phyloP scores from a whole-genome alignment of 2,888 invertebrate genomes.

The Polyommatus icarus region DNA sequence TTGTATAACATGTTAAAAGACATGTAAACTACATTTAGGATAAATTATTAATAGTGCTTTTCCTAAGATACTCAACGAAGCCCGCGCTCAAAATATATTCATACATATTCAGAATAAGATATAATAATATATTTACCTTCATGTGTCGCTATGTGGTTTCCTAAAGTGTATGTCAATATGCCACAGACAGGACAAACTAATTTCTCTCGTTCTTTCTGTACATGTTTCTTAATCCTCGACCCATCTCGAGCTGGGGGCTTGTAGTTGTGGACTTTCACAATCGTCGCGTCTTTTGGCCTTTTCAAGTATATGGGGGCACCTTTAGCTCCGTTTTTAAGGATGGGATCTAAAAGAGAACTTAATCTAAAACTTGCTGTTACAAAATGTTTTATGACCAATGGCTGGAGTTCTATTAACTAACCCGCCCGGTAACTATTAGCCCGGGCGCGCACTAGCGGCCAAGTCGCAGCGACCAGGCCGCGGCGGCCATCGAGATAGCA shows the following conservation, averaged over 20 bases:
- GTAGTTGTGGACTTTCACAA: conserved; percentile 63
- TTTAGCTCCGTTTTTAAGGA: conserved; percentile 68
- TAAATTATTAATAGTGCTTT: too few relatives aligned
- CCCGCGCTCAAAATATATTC: too few relatives aligned
- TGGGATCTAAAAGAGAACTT: conserved; percentile 58
- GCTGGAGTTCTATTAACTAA: too few relatives aligned
- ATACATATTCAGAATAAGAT: too few relatives aligned
- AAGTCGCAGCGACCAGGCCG: too few relatives aligned
- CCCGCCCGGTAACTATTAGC: too few relatives aligned
- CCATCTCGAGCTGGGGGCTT: conserved; percentile 57
- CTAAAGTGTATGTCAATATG: conserved; percentile 70
- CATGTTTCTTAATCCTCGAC: conserved; percentile 53
- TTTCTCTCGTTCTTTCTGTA: conserved; percentile 66
- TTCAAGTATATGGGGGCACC: conserved; percentile 70
- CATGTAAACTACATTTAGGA: too few relatives aligned
- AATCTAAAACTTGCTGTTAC: not conserved
- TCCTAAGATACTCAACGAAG: too few relatives aligned
- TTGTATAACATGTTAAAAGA: too few relatives aligned
- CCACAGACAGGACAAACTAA: conserved; percentile 76
- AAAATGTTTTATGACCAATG: too few relatives aligned
- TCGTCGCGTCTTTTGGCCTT: conserved; percentile 71
- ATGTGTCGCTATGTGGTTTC: conserved; percentile 74
- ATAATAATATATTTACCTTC: conserved; percentile 62
- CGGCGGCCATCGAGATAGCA: too few relatives aligned
- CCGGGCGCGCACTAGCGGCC: too few relatives aligned